Evolutionary conservation across 2,888 invertebrate genomes (phyloP), one percentile per base, ranked within the genome.

Genomic region (Seira ritae): DNA sequence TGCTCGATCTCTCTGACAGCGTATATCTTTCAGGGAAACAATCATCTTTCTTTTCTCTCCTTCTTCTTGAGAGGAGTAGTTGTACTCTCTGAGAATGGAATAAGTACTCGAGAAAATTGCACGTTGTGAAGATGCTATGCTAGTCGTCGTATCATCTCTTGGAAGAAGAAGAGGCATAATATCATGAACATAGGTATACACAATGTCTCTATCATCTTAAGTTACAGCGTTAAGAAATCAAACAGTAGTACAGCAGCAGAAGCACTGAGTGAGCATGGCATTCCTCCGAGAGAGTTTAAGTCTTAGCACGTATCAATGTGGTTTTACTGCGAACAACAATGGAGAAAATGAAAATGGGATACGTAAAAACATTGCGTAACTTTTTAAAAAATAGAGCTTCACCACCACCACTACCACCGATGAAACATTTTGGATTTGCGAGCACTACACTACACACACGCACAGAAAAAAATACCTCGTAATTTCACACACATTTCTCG

Each of bases 1-100:
- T 73, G n/a, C 66, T n/a, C 70, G 65, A 55, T 55, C 55, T 55
- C 17, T 17, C 55, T 78, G 71, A 78, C 71, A 78, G 55, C n/a
- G 55, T 55, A 71, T 17, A 78, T 78, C 78, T 78, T 71, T 66
- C 70, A 78, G 42, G 68, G 78, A 70, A 71, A 62, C 65, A 78
- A 70, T 78, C 78, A 42, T 78, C 42, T 70, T 71, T 66, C 42
- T 23, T 70, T 50, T 70, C 50, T 70, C 24, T 68, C n/a, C 12
- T 62, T 62, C 10, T 62, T 31, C 69, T n/a, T n/a, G 22, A 46
- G n/a, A n/a, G 42, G 42, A 12, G 42, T 8, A 42, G 19, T 62
- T 24, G 15, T 31, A 20, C 19, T 23, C 19, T 31, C 31, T 24
- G 1, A 31, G 37, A 17, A 24, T 62, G 8, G 19, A 66, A 15